A percentile compares a stretch with the other conserved stretches of the same genome.
These are phyloP conservation scores for Ladona fulva DNA, from an alignment of 1,140 invertebrate genomes.

Conservation along the genomic window DNA sequence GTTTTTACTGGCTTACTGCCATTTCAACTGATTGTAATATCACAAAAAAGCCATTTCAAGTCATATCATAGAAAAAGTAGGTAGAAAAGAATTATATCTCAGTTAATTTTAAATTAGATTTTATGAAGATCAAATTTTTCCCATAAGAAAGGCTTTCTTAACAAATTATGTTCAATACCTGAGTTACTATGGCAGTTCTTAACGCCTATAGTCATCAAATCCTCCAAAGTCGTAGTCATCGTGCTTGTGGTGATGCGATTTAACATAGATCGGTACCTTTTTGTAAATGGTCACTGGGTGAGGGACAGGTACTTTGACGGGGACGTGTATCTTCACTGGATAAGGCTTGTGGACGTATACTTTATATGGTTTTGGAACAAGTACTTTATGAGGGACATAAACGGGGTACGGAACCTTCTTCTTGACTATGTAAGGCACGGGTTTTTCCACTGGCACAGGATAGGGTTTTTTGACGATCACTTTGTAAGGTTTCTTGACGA, in stretches of 20 bases:
- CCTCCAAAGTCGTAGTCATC: no score
- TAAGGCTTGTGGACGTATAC: constrained; percentile 25
- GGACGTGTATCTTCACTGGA: constrained; percentile 21
- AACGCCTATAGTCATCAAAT: no score
- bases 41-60: no score
- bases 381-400: constrained; percentile 25
- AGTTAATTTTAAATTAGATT: no score
- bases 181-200: no score
- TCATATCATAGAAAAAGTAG: no score
- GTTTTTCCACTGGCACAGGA: constrained; percentile 24
- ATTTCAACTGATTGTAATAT: no score
- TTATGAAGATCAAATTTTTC: no score
- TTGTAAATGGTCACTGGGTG: constrained; percentile 23
- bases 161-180: no score
- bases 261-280: constrained; percentile 20
- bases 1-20: no score
- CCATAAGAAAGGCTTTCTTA: no score
- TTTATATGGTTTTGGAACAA: constrained; percentile 24
- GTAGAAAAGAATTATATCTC: no score
- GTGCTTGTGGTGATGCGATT: constrained; percentile 16
- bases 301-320: constrained; percentile 24
- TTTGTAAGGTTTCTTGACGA: constrained; percentile 24
- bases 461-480: constrained; percentile 15
- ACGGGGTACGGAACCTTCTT: constrained; percentile 26
- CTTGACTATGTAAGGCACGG: background rate